Evolutionary conservation across 2,797 vertebrate genomes (phyloP), one percentile per base, ranked within the genome.

Genomic region (Carapus acus): DNA sequence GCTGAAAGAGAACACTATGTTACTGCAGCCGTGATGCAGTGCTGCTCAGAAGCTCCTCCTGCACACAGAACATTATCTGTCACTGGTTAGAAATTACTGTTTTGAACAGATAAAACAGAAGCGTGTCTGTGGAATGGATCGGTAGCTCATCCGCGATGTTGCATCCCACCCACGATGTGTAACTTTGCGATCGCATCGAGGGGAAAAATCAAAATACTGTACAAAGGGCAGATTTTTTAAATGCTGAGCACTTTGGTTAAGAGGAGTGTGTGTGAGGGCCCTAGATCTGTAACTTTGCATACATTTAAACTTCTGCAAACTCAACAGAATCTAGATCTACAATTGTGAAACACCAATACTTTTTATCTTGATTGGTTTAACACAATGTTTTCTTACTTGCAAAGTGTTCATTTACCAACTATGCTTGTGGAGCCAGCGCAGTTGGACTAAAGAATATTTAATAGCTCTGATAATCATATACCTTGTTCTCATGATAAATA

Each of bases 1-100:
- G 80, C 73, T 78, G 74, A 74, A 81, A 82, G 59, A 34, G 31
- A 72, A 76, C 70, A 71, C 46, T 62, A 31, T 56, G 69, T 72
- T 71, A 73, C 69, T 82, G 63, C 70, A 76, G 74, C 59, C 56
- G 50, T 52, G 67, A 55, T 62, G 64, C 66, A 63, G 67, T 12
- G 46, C 53, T 59, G 63, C 54, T 64, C 21, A 17, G 49, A 45
- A n/a, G n/a, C n/a, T n/a, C n/a, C n/a, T n/a, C 49, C 53, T 61
- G 71, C 65, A 74, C 51, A 33, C 63, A 72, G 43, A 49, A 60
- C 77, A 70, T 42, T 78, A 70, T 80, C 69, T 73, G 65, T 59
- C 56, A 60, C 51, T 54, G 58, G 62, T 49, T 43, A 59, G 49
- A 80, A 75, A 68, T 69, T 37, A 67, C 62, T 62, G 66, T 67